phyloP scores from a whole-genome alignment of 2,888 invertebrate species.

The Dryococelus australis region DNA sequence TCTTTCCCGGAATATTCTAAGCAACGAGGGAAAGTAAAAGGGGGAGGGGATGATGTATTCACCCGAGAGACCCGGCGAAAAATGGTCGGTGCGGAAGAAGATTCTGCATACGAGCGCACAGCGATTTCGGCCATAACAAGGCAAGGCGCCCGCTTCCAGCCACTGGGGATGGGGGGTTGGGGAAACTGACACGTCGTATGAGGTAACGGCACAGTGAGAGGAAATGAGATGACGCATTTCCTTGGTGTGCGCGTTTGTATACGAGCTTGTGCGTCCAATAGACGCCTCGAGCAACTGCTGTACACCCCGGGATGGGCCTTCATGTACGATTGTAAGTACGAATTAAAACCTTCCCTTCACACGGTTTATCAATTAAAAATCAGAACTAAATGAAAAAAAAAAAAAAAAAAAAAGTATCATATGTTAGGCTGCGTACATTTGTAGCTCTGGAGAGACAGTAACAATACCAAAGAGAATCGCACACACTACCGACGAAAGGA shows the following conservation, averaged over 20 bases:
- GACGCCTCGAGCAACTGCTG: not conserved
- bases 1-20: conserved; percentile 9
- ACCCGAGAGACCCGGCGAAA: conserved; percentile 3
- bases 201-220: not conserved
- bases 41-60: not conserved
- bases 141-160: not conserved
- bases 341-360: too few species aligned
- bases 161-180: not conserved
- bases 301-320: too few species aligned
- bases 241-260: not conserved
- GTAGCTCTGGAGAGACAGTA: too few species aligned
- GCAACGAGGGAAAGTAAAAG: not conserved
- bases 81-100: conserved; percentile 11
- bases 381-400: too few species aligned
- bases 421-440: too few species aligned
- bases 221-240: not conserved
- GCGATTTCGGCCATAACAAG: not conserved
- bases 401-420: too few species aligned
- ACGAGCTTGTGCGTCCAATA: not conserved
- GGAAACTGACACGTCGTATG: not conserved
- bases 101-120: conserved; percentile 16
- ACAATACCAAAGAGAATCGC: too few species aligned
- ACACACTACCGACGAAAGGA: too few species aligned
- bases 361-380: too few species aligned
- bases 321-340: too few species aligned